Percentiles rank a stretch among this genome's conserved stretches.
Conservation (phyloP, 2,888 invertebrate species). For the Patella caerulea region DNA sequence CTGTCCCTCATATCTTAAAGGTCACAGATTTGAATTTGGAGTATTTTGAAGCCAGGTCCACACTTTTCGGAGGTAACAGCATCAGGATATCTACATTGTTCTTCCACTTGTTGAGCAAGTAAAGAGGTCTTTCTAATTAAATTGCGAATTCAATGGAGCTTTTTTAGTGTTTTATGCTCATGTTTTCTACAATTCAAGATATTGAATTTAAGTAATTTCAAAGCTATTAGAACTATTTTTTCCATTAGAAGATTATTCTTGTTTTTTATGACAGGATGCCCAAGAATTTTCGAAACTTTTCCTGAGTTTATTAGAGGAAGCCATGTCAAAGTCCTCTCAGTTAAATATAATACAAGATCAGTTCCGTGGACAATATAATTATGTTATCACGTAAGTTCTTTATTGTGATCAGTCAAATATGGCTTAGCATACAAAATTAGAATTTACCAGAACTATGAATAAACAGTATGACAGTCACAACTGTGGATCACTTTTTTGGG, state of each 20-base stretch:
- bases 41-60: no score
- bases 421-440: no score
- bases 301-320: constrained; percentile 75
- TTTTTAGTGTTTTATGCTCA: no score
- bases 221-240: not conserved
- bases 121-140: no score
- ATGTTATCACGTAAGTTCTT: constrained; percentile 72
- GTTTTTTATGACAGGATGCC: constrained; percentile 73
- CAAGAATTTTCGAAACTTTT: constrained; percentile 79
- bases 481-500: not conserved
- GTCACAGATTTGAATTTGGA: no score
- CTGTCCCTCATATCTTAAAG: no score
- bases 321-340: constrained; percentile 66
- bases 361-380: constrained; percentile 74
- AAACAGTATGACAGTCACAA: not conserved
- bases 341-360: constrained; percentile 72
- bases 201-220: no score
- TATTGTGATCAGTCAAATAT: not conserved
- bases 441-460: not conserved
- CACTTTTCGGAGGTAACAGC: no score
- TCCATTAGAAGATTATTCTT: not conserved
- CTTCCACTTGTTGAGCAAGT: no score
- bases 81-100: no score
- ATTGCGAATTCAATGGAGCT: no score
- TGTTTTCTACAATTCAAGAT: no score